A percentile compares a stretch with the other conserved stretches of the same genome.
These are phyloP conservation scores for Serrognathus titanus DNA, from an alignment of 2,888 invertebrate species.

Conservation along the genomic window DNA sequence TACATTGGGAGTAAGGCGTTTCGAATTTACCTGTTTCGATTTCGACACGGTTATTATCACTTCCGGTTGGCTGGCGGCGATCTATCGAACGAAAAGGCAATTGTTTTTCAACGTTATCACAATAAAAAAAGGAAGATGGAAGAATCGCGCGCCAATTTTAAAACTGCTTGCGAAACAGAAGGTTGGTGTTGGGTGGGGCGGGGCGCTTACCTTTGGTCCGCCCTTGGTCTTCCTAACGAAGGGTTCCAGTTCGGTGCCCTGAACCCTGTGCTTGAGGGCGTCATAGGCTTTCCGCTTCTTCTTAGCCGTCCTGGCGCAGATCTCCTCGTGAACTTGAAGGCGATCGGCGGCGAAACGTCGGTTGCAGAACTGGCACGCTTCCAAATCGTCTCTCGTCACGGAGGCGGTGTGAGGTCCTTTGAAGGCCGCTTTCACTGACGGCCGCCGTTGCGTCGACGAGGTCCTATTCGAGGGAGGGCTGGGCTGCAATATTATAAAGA, in stretches of 20 bases:
- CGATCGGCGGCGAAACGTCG: constrained; percentile 80
- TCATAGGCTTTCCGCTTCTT: constrained; percentile 92
- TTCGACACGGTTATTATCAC: too few species aligned
- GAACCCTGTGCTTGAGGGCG: constrained; percentile 82
- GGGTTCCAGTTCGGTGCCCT: constrained; percentile 85
- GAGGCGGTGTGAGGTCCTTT: constrained; percentile 29
- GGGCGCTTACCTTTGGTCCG: constrained; percentile 46
- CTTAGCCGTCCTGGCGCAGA: constrained; percentile 73
- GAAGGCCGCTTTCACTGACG: constrained; percentile 34
- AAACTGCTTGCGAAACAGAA: too few species aligned
- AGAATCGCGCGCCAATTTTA: too few species aligned
- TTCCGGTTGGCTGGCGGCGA: constrained; percentile 6
- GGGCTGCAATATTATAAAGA: neutral
- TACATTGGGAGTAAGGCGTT: too few species aligned
- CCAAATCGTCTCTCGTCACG: constrained; percentile 48
- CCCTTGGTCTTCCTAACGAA: constrained; percentile 56
- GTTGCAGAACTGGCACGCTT: constrained; percentile 70
- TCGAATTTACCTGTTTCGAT: too few species aligned
- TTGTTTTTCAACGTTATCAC: constrained; percentile 3
- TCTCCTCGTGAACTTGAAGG: constrained; percentile 75
- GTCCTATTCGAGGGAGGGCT: constrained; percentile 17
- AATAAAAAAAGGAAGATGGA: neutral
- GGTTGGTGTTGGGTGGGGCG: neutral
- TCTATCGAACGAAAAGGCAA: constrained; percentile 7
- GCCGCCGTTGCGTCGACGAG: constrained; percentile 35